Percentiles rank a stretch among this genome's conserved stretches.
These are phyloP conservation scores for Megalopta genalis DNA, from an alignment of 1,140 invertebrate species.

Conservation along the genomic window DNA sequence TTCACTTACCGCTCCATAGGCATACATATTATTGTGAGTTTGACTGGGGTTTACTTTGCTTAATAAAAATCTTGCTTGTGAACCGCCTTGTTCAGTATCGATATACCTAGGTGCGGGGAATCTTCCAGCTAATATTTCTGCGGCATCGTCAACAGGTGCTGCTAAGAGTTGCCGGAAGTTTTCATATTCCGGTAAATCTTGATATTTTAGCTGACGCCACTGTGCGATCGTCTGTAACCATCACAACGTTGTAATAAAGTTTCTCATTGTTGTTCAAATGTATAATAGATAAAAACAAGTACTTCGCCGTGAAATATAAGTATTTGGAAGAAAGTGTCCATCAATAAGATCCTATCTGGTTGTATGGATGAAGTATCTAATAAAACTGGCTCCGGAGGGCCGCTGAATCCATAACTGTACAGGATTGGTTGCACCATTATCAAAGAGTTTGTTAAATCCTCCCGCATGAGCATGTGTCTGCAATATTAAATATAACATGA, in stretches of 20 bases:
- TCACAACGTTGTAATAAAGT: not conserved
- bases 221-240: conserved; percentile 93
- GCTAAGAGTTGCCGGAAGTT: conserved; percentile 98
- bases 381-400: conserved; percentile 97
- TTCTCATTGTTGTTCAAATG: not conserved
- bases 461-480: conserved; percentile 97
- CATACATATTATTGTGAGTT: conserved; percentile 99
- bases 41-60: conserved; percentile 99
- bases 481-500: conserved; percentile 69
- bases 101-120: conserved; percentile 99
- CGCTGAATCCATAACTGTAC: conserved; percentile 98
- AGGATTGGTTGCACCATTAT: conserved; percentile 99
- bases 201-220: conserved; percentile 96
- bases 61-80: conserved; percentile 97
- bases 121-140: conserved; percentile 95
- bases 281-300: conserved; percentile 26
- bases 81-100: conserved; percentile 98
- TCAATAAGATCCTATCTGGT: conserved; percentile 97
- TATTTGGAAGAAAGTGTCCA: conserved; percentile 99
- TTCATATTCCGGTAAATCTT: conserved; percentile 97
- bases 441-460: conserved; percentile 97
- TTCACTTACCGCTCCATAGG: conserved; percentile 92
- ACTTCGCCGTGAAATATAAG: conserved; percentile 99
- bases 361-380: conserved; percentile 98
- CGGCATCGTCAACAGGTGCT: conserved; percentile 97